A percentile compares a stretch with the other conserved stretches of the same genome.
Evolutionary conservation across 2,113 vertebrate genomes (phyloP).

Genomic region (Lycocorax pyrrhopterus): DNA sequence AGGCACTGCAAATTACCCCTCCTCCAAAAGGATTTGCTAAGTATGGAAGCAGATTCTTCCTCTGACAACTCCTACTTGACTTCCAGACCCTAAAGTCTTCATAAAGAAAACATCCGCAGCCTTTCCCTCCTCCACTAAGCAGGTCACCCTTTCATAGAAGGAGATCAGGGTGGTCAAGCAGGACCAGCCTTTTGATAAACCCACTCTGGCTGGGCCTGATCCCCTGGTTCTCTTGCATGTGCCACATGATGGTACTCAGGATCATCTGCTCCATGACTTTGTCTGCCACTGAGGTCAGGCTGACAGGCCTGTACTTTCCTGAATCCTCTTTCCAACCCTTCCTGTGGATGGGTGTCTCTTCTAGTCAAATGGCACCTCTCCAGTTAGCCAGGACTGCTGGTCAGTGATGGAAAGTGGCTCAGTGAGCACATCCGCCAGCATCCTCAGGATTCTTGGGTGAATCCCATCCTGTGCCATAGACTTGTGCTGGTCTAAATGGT

Average conservation of each 20-base stretch:
- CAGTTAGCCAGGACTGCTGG: not conserved
- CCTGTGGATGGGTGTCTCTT: not conserved
- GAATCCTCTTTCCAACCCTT: not conserved
- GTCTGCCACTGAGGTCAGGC: not conserved
- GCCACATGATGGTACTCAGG: not conserved
- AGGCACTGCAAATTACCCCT: not conserved
- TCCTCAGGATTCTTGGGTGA: not conserved
- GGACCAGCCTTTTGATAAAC: not conserved
- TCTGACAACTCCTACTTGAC: not conserved
- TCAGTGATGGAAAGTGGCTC: not conserved
- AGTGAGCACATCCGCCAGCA: not conserved
- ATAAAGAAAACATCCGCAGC: not conserved
- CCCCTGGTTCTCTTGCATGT: not conserved
- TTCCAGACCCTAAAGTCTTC: not conserved
- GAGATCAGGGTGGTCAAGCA: not conserved
- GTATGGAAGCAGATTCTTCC: not conserved
- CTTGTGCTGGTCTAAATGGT: not conserved
- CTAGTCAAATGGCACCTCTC: not conserved
- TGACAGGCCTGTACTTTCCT: not conserved
- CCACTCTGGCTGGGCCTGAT: not conserved
- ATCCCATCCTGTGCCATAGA: not conserved
- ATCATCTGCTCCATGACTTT: not conserved
- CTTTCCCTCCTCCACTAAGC: not conserved
- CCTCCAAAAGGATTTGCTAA: not conserved
- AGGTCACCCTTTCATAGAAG: not conserved